Evolutionary conservation across 1,140 invertebrate species (phyloP).

Genomic region (Eumeta japonica): DNA sequence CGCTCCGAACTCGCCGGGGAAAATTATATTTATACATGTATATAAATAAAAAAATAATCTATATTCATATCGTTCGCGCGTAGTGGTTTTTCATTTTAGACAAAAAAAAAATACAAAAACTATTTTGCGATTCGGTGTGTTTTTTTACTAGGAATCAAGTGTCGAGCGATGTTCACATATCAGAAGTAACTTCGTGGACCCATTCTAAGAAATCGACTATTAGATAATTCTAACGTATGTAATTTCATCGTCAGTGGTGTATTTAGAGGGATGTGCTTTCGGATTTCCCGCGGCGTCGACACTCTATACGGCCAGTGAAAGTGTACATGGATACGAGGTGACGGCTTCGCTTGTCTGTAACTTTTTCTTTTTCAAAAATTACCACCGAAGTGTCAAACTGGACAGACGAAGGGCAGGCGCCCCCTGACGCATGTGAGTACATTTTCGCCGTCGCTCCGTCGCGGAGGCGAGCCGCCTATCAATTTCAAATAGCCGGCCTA

Average conservation of each 20-base stretch:
- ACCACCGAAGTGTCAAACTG: slow-evolving; percentile 55
- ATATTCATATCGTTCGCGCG: slow-evolving; percentile 49
- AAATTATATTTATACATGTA: not conserved
- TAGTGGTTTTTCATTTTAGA: slow-evolving; percentile 24
- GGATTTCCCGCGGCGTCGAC: slow-evolving; percentile 35
- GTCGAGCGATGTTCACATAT: slow-evolving; percentile 36
- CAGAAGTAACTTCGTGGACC: slow-evolving; percentile 50
- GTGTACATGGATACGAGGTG: slow-evolving; percentile 34
- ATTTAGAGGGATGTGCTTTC: slow-evolving; percentile 38
- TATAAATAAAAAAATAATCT: not conserved
- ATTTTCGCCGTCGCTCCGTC: too few species aligned
- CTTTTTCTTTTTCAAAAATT: slow-evolving; percentile 50
- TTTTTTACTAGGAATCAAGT: slow-evolving; percentile 16
- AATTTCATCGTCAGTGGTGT: slow-evolving; percentile 19
- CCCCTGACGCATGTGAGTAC: slow-evolving; percentile 55
- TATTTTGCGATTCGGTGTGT: slow-evolving; percentile 41
- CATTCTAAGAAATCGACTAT: slow-evolving; percentile 4
- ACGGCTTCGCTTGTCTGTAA: slow-evolving; percentile 28
- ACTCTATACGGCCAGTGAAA: slow-evolving; percentile 32
- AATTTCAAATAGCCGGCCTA: too few species aligned
- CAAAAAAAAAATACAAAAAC: slow-evolving; percentile 17
- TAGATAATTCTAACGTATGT: not conserved
- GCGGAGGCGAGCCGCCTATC: too few species aligned
- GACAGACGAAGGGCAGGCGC: slow-evolving; percentile 48
- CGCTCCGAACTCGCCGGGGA: not conserved